A percentile compares a stretch with the other conserved stretches of the same genome.
Conservation (phyloP, 2,113 vertebrate genomes). For the Struthio camelus region DNA sequence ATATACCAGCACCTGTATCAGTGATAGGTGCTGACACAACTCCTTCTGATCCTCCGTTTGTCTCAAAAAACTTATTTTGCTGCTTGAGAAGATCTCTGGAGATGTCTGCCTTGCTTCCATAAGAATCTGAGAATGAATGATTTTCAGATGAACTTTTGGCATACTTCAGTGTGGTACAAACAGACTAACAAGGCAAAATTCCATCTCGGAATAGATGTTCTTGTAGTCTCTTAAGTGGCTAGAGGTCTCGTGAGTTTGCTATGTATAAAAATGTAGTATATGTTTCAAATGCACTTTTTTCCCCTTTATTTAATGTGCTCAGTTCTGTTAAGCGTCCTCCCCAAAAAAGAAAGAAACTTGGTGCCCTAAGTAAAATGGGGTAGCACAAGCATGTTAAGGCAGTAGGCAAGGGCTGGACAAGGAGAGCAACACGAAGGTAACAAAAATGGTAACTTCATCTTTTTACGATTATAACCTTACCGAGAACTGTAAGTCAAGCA, state of each 20-base stretch:
- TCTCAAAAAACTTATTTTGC: background rate
- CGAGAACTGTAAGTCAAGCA: background rate
- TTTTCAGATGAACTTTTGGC: background rate
- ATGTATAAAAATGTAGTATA: rapidly evolving
- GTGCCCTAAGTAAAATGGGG: background rate
- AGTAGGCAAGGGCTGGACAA: background rate
- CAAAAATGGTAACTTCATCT: background rate
- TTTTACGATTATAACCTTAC: background rate
- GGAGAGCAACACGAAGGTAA: background rate
- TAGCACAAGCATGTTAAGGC: background rate
- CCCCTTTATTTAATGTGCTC: background rate
- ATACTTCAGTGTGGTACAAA: background rate
- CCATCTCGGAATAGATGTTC: background rate
- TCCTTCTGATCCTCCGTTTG: background rate
- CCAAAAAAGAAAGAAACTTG: background rate
- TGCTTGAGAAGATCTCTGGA: background rate
- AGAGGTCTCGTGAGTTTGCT: rapidly evolving
- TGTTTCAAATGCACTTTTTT: background rate
- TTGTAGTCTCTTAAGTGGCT: background rate
- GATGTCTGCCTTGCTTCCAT: background rate
- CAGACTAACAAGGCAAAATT: background rate
- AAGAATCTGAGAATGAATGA: background rate
- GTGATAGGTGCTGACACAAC: rapidly evolving
- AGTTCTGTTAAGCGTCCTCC: background rate
- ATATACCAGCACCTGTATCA: background rate